A percentile compares a stretch with the other conserved stretches of the same genome.
Evolutionary conservation across 2,113 vertebrate genomes (phyloP).

Genomic region (Danionella cerebrum): DNA sequence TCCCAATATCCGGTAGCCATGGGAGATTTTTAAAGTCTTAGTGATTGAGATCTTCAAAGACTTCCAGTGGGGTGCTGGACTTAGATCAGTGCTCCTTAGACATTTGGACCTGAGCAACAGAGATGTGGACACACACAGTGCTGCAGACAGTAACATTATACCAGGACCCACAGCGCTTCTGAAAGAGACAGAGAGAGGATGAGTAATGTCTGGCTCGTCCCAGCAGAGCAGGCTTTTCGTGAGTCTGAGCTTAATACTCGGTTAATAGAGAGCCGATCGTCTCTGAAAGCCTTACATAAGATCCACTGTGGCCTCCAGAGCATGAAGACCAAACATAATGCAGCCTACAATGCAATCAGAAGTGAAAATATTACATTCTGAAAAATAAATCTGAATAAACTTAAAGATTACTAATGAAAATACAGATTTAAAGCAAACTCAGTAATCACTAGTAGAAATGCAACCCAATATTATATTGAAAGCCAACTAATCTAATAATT

Average conservation of each 20-base stretch:
- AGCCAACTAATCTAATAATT: too few species aligned
- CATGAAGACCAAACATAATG: too few species aligned
- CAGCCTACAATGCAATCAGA: neutral
- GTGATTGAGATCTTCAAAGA: neutral
- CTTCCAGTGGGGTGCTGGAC: neutral
- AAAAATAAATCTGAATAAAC: too few species aligned
- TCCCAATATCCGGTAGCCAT: neutral
- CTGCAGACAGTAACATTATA: neutral
- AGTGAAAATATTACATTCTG: neutral
- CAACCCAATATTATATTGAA: too few species aligned
- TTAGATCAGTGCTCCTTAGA: neutral
- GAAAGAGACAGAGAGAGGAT: neutral
- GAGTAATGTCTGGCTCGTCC: slow-evolving; percentile 2
- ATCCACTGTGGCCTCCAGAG: neutral
- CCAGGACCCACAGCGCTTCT: neutral
- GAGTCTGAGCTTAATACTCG: neutral
- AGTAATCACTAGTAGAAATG: too few species aligned
- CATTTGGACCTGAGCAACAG: neutral
- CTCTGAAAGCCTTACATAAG: neutral
- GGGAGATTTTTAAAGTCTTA: neutral
- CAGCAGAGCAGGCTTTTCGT: neutral
- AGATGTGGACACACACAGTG: slow-evolving; percentile 1
- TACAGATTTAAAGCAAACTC: too few species aligned
- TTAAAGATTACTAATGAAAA: too few species aligned
- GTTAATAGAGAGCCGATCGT: neutral